phyloP scores from a whole-genome alignment of 2,113 vertebrate genomes.

The Gymnocephalus cernua region DNA sequence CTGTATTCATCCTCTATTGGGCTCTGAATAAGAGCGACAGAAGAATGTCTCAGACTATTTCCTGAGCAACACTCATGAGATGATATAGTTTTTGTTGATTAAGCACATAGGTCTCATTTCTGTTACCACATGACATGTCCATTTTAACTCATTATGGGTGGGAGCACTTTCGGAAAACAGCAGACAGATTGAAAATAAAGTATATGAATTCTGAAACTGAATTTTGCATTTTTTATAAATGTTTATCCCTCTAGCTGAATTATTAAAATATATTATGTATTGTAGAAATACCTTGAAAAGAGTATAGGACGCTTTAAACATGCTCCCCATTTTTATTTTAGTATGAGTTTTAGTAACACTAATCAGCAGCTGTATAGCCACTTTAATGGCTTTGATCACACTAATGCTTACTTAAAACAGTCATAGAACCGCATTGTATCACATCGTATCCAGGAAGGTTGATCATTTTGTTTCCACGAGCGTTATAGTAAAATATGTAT shows the following conservation, averaged over 20 bases:
- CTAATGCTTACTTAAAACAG: background rate
- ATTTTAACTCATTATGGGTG: background rate
- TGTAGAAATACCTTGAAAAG: background rate
- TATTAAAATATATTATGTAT: background rate
- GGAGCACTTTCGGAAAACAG: background rate
- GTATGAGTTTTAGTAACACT: background rate
- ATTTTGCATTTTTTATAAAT: background rate
- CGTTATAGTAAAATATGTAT: background rate
- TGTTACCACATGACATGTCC: background rate
- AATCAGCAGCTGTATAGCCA: background rate
- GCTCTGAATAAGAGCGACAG: background rate
- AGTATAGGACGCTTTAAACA: background rate
- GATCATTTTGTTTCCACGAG: background rate
- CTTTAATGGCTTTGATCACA: background rate
- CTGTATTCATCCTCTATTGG: slow-evolving; percentile 9
- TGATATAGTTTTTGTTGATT: background rate
- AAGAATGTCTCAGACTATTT: slow-evolving; percentile 18
- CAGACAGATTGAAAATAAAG: background rate
- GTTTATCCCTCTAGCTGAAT: background rate
- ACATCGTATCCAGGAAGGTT: background rate
- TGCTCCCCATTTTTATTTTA: too few species aligned
- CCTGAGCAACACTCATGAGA: slow-evolving; percentile 15
- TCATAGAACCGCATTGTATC: background rate
- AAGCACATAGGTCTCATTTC: background rate
- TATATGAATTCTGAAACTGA: background rate